Evolutionary conservation across 2,888 invertebrate species (phyloP).

Genomic region (Oeneis ivallda): DNA sequence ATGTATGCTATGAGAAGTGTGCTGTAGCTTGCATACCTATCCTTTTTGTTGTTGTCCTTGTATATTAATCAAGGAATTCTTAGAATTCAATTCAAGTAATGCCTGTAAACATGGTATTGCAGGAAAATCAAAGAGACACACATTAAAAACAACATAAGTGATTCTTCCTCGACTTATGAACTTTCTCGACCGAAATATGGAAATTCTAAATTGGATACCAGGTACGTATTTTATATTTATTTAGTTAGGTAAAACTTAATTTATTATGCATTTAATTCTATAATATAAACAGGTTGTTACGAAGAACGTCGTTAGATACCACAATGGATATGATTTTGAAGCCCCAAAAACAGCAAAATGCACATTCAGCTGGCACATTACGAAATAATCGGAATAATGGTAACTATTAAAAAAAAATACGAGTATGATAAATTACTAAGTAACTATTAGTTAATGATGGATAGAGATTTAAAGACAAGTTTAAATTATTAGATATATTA

Average conservation of each 20-base stretch:
- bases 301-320: slow-evolving; percentile 68
- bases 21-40: too few relatives aligned
- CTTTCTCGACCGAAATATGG: slow-evolving; percentile 22
- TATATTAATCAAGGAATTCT: too few relatives aligned
- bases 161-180: slow-evolving; percentile 30
- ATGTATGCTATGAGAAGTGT: too few relatives aligned
- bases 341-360: slow-evolving; percentile 53
- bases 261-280: slow-evolving; percentile 16
- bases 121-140: slow-evolving; percentile 76
- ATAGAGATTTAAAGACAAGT: background rate
- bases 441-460: too few relatives aligned
- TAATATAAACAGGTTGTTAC: slow-evolving; percentile 52
- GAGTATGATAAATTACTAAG: background rate
- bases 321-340: slow-evolving; percentile 60
- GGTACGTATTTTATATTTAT: slow-evolving; percentile 43
- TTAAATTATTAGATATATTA: too few relatives aligned
- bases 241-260: background rate
- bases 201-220: slow-evolving; percentile 34
- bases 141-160: slow-evolving; percentile 55
- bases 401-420: slow-evolving; percentile 29
- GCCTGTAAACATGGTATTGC: slow-evolving; percentile 16
- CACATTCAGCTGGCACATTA: slow-evolving; percentile 73
- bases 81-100: background rate
- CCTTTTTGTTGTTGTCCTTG: too few relatives aligned
- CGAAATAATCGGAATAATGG: slow-evolving; percentile 60